These are phyloP conservation scores for Coronaproctus castanopsis DNA, from an alignment of 2,888 invertebrate species.

Conservation along the genomic window DNA sequence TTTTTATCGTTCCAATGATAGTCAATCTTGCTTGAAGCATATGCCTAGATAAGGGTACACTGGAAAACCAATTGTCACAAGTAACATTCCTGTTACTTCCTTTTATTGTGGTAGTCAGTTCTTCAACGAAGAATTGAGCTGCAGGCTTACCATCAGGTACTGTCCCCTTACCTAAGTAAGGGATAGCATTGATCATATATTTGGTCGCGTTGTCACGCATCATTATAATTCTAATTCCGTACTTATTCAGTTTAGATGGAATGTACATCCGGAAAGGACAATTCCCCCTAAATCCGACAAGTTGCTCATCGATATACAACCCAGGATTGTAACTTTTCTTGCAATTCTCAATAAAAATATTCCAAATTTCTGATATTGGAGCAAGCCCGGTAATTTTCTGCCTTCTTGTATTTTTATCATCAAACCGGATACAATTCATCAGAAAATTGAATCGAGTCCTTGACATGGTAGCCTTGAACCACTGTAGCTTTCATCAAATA, in stretches of 20 bases:
- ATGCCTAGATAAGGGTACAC: not conserved
- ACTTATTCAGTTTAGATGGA: constrained; percentile 1
- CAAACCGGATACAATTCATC: too few species aligned
- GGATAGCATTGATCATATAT: not conserved
- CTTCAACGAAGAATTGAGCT: not conserved
- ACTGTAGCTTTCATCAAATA: too few species aligned
- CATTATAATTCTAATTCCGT: constrained; percentile 1
- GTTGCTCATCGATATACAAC: too few species aligned
- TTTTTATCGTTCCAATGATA: constrained; percentile 1
- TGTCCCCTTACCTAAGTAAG: constrained; percentile 2
- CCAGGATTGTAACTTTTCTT: too few species aligned
- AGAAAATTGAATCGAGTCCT: too few species aligned
- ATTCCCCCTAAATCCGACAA: too few species aligned
- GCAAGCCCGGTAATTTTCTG: too few species aligned
- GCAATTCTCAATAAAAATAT: too few species aligned
- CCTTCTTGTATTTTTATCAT: too few species aligned
- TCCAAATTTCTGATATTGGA: too few species aligned
- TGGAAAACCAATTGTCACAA: not conserved
- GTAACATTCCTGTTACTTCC: constrained; percentile 2
- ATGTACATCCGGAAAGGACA: not conserved
- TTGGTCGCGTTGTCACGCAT: not conserved
- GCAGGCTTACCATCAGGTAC: not conserved
- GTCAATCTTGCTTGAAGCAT: not conserved
- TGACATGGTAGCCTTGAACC: too few species aligned
- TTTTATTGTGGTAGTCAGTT: not conserved